Conservation (phyloP, 2,113 vertebrate species). For the Noctilio leporinus region DNA sequence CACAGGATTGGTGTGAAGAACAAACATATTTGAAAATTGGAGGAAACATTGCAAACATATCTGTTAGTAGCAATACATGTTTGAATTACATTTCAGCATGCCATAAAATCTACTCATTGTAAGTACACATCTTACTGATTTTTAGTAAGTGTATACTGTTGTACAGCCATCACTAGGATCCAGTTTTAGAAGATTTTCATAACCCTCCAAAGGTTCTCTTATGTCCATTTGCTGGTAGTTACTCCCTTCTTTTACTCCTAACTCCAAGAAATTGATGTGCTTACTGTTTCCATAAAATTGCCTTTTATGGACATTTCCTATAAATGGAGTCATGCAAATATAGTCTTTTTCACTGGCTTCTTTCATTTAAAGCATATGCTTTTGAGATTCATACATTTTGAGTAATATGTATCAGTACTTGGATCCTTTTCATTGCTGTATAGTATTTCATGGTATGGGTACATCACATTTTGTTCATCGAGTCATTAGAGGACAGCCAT, state of each 20-base stretch:
- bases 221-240: neutral
- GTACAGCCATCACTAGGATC: neutral
- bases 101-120: neutral
- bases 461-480: neutral
- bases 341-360: neutral
- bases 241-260: neutral
- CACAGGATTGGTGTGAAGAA: neutral
- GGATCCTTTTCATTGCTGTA: neutral
- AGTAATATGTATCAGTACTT: neutral
- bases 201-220: neutral
- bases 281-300: neutral
- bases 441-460: neutral
- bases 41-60: neutral
- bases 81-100: neutral
- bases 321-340: neutral
- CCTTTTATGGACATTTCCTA: neutral
- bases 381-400: neutral
- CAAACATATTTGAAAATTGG: neutral
- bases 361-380: neutral
- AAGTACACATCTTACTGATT: neutral
- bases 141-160: neutral
- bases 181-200: neutral
- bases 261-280: neutral
- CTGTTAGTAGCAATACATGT: neutral
- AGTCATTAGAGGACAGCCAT: neutral